These are phyloP conservation scores for Corythaeola cristata DNA, from an alignment of 2,113 vertebrate species.

Conservation along the genomic window DNA sequence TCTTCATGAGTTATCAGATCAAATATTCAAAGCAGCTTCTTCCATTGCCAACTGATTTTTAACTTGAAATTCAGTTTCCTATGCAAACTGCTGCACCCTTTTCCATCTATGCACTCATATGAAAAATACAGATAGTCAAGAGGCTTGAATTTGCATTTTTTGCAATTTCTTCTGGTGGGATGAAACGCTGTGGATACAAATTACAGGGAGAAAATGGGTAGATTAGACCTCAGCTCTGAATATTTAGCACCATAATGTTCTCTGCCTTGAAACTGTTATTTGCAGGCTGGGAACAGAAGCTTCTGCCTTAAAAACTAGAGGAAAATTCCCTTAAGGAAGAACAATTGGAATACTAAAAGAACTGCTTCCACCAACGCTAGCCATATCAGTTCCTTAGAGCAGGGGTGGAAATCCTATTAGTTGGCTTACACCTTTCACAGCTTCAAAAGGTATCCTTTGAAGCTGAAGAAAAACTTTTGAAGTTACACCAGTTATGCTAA, in stretches of 20 bases:
- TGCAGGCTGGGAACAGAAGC: background rate
- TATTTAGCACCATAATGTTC: background rate
- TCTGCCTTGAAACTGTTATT: background rate
- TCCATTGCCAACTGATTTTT: background rate
- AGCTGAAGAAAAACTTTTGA: background rate
- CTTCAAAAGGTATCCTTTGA: slow-evolving; percentile 25
- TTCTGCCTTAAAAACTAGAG: background rate
- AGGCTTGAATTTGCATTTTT: background rate
- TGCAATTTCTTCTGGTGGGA: background rate
- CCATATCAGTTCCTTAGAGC: background rate
- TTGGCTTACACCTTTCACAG: background rate
- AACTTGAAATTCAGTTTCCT: background rate
- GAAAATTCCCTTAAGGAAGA: background rate
- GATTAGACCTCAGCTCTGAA: background rate
- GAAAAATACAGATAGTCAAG: background rate
- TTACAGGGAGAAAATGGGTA: background rate
- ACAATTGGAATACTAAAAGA: background rate
- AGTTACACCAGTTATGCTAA: background rate
- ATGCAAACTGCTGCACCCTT: background rate
- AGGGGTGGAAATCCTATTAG: background rate
- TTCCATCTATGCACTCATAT: background rate
- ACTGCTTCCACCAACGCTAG: background rate
- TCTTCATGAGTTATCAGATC: background rate
- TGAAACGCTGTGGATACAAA: background rate
- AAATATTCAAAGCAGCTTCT: background rate